Conservation (phyloP, 2,113 vertebrate genomes). For the Falcunculus frontatus region DNA sequence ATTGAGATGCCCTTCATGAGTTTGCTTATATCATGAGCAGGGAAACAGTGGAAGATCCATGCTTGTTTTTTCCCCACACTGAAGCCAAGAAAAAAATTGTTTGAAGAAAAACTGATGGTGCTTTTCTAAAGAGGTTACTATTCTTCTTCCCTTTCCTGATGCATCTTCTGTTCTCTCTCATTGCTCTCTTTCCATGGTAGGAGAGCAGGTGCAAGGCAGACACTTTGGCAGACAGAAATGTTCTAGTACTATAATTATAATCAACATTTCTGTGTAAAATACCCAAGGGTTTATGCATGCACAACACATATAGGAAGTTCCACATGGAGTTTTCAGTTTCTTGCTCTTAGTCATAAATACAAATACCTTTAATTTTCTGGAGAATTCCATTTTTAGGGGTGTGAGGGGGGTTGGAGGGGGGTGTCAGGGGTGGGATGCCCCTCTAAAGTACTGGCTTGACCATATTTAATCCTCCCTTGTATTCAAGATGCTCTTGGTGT, state of each 20-base stretch:
- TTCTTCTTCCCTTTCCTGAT: background rate
- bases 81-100: background rate
- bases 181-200: background rate
- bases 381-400: background rate
- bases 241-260: conserved; percentile 29
- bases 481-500: background rate
- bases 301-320: background rate
- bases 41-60: background rate
- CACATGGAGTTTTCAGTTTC: background rate
- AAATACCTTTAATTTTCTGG: background rate
- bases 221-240: background rate
- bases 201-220: conserved; percentile 43
- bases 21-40: background rate
- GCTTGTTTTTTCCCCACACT: background rate
- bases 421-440: accelerated
- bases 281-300: background rate
- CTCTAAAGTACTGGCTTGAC: background rate
- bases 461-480: background rate
- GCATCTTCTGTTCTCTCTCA: background rate
- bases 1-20: background rate
- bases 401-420: too few species aligned
- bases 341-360: background rate
- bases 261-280: conserved; percentile 29
- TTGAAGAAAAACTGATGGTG: background rate
- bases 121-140: background rate